phyloP scores from a whole-genome alignment of 2,113 vertebrate genomes.

The Otolemur garnettii region DNA sequence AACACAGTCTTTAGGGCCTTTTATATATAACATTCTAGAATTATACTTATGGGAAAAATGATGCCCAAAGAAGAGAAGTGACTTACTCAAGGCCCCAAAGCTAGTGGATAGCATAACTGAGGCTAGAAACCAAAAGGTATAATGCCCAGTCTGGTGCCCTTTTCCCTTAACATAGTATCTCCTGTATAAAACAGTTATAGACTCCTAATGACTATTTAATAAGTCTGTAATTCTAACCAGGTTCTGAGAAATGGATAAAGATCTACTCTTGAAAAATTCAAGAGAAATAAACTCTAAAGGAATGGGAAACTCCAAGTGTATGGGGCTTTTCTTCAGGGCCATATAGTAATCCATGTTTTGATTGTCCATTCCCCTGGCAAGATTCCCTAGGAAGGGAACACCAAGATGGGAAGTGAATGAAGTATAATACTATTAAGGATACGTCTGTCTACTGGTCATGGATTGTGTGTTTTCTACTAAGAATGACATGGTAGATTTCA shows the following conservation, averaged over 20 bases:
- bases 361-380: background rate
- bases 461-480: conserved; percentile 43
- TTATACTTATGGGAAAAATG: conserved; percentile 29
- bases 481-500: conserved; percentile 40
- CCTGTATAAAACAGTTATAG: background rate
- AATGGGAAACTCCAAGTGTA: too few species aligned
- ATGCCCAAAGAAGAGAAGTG: conserved; percentile 3
- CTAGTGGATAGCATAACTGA: background rate
- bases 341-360: background rate
- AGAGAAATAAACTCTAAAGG: too few species aligned
- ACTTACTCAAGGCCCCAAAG: conserved; percentile 33
- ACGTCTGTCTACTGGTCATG: background rate
- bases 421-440: conserved; percentile 47
- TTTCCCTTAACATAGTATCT: background rate
- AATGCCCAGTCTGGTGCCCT: background rate
- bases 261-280: too few species aligned
- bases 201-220: background rate
- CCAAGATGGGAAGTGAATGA: background rate
- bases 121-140: background rate
- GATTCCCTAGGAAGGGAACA: conserved; percentile 37
- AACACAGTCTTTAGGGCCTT: conserved; percentile 62
- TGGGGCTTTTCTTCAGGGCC: too few species aligned
- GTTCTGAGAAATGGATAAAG: too few species aligned
- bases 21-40: conserved; percentile 38
- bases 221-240: background rate